A percentile compares a stretch with the other conserved stretches of the same genome.
phyloP scores from a whole-genome alignment of 2,888 invertebrate genomes.

The Drosophila recens region DNA sequence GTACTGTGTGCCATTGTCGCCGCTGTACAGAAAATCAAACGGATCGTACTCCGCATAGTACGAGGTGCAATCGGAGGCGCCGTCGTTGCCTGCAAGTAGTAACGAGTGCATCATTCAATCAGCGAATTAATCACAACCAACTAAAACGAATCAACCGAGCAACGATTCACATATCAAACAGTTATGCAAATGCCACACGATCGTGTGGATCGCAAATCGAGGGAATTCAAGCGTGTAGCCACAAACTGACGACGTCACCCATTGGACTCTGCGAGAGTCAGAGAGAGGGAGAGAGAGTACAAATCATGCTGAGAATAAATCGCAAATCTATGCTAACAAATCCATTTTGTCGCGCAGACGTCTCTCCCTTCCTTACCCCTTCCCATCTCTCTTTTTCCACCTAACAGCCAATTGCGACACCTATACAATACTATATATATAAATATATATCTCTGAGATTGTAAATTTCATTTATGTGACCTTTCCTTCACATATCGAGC shows the following conservation, averaged over 20 bases:
- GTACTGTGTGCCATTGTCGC: conserved; percentile 88
- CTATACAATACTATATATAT: conserved; percentile 25
- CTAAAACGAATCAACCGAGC: conserved; percentile 24
- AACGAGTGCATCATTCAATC: conserved; percentile 80
- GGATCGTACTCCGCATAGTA: conserved; percentile 92
- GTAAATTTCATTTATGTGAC: conserved; percentile 19
- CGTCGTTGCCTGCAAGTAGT: conserved; percentile 86
- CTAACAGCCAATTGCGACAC: conserved; percentile 55
- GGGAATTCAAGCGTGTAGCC: conserved; percentile 42
- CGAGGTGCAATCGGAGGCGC: conserved; percentile 87
- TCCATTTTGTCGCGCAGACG: conserved; percentile 14
- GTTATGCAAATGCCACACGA: conserved; percentile 58
- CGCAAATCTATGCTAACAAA: conserved; percentile 71
- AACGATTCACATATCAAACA: conserved; percentile 40
- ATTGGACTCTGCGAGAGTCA: conserved; percentile 3
- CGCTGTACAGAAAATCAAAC: conserved; percentile 91
- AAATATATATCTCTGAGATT: conserved; percentile 10
- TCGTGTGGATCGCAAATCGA: conserved; percentile 3
- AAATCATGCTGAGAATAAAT: conserved; percentile 40
- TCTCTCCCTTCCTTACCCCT: not conserved
- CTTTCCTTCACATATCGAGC: conserved; percentile 36
- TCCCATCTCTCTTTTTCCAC: not conserved
- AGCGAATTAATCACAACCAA: conserved; percentile 22
- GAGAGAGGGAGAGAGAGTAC: conserved; percentile 11
- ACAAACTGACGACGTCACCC: conserved; percentile 65